Conservation (phyloP, 1,140 invertebrate genomes). For the Subanguina moxae region DNA sequence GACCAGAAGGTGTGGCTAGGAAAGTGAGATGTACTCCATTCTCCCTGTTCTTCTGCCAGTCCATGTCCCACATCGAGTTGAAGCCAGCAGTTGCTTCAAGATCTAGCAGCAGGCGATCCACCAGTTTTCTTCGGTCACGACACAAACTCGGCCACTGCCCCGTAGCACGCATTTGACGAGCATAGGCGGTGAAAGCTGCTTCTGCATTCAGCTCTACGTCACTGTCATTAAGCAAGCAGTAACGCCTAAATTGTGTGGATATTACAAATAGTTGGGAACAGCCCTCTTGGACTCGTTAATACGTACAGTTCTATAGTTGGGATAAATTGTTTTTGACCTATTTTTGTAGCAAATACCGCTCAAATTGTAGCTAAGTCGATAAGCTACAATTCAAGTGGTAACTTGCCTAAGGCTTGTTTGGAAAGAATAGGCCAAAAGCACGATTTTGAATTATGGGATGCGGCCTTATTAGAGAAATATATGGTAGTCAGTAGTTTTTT, state of each 20-base stretch:
- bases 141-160: slow-evolving; percentile 51
- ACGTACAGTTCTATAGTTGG: no score
- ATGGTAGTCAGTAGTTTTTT: no score
- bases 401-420: no score
- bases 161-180: slow-evolving; percentile 47
- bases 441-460: no score
- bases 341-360: no score
- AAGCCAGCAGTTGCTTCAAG: slow-evolving; percentile 49
- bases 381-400: no score
- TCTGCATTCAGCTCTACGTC: slow-evolving; percentile 49
- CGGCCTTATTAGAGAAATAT: no score
- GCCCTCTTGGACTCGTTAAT: no score
- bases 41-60: slow-evolving; percentile 42
- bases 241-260: slow-evolving; percentile 48
- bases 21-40: slow-evolving; percentile 56
- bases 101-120: slow-evolving; percentile 53
- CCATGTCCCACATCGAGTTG: slow-evolving; percentile 40
- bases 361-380: no score
- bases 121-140: slow-evolving; percentile 39
- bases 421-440: no score
- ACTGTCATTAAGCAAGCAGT: slow-evolving; percentile 57
- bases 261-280: no score
- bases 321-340: no score
- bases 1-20: slow-evolving; percentile 55
- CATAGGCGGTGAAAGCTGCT: slow-evolving; percentile 52